Conservation (phyloP, 2,797 vertebrate species). For the Setipinna tenuifilis region DNA sequence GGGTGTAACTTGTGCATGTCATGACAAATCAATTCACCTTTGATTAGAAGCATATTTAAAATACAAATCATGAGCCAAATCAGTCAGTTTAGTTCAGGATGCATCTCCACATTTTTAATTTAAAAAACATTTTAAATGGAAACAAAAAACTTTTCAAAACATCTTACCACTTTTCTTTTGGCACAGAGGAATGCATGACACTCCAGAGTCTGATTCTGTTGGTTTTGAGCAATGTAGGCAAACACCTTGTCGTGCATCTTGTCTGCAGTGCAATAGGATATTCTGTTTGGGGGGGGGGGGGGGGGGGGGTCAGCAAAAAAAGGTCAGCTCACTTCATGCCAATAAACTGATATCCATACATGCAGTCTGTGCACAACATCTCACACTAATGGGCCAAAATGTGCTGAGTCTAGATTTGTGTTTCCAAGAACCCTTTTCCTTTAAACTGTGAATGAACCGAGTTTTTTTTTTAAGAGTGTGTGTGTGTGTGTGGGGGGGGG, state of each 20-base stretch:
- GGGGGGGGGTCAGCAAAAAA: slow-evolving; percentile 49
- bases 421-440: not conserved
- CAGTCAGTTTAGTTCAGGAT: not conserved
- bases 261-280: slow-evolving; percentile 97
- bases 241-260: slow-evolving; percentile 93
- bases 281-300: slow-evolving; percentile 72
- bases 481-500: no score
- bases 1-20: not conserved
- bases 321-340: not conserved
- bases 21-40: not conserved
- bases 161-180: slow-evolving; percentile 92
- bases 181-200: slow-evolving; percentile 94
- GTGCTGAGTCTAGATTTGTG: not conserved
- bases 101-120: not conserved
- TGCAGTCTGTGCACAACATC: not conserved
- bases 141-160: not conserved
- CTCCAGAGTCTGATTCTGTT: slow-evolving; percentile 88
- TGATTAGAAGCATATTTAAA: not conserved
- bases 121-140: not conserved
- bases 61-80: not conserved
- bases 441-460: not conserved
- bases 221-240: slow-evolving; percentile 94
- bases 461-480: not conserved
- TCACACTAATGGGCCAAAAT: not conserved
- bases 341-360: not conserved